phyloP scores from a whole-genome alignment of 1,140 invertebrate species.

The Drosophila nigrodunni region DNA sequence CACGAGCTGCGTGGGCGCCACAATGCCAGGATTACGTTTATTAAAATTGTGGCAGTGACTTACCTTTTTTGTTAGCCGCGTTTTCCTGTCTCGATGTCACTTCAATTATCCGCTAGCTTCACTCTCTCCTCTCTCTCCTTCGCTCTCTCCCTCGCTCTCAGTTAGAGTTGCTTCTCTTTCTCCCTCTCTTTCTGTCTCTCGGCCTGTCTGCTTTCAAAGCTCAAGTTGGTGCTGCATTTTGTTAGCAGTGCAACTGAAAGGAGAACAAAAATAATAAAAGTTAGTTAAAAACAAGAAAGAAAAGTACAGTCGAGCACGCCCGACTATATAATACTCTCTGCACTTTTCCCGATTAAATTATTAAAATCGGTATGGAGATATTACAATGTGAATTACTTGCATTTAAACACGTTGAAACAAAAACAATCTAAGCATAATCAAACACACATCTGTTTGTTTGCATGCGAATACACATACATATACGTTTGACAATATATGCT shows the following conservation, averaged over 20 bases:
- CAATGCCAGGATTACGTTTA: constrained; percentile 23
- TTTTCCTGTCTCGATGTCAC: constrained; percentile 5
- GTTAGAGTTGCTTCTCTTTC: background rate
- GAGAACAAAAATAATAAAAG: background rate
- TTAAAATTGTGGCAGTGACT: constrained; percentile 40
- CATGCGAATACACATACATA: too few species aligned
- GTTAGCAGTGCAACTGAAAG: background rate
- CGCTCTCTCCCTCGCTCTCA: background rate
- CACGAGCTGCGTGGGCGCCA: constrained; percentile 37
- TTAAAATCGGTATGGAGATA: too few species aligned
- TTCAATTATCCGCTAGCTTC: background rate
- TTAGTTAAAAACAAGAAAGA: too few species aligned
- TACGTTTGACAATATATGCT: too few species aligned
- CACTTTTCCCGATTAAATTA: too few species aligned
- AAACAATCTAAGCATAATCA: too few species aligned
- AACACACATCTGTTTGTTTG: too few species aligned
- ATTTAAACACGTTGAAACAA: too few species aligned
- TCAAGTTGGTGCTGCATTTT: constrained; percentile 42
- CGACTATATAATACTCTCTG: too few species aligned
- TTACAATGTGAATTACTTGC: too few species aligned
- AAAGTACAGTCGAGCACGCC: too few species aligned
- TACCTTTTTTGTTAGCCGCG: constrained; percentile 31
- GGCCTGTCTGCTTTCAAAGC: background rate
- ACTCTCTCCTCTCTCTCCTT: constrained; percentile 5
- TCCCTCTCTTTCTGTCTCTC: background rate